phyloP scores from a whole-genome alignment of 2,888 invertebrate genomes.

The Metalampra italica region DNA sequence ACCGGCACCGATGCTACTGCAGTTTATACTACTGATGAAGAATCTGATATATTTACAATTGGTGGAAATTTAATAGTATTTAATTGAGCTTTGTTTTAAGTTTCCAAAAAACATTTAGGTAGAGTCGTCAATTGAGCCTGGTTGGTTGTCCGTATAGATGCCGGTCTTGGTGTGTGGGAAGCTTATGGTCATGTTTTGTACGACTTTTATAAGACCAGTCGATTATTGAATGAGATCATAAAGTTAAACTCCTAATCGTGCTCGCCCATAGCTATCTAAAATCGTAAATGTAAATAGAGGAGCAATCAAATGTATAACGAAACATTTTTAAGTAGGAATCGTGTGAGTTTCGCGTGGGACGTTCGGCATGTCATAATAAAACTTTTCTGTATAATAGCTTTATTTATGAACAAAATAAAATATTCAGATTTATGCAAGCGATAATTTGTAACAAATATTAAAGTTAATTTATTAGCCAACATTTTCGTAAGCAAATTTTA shows the following conservation, averaged over 20 bases:
- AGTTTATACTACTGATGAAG: too few relatives aligned
- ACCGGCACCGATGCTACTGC: too few relatives aligned
- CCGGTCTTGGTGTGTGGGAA: conserved; percentile 5
- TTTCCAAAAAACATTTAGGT: too few relatives aligned
- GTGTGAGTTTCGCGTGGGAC: conserved; percentile 43
- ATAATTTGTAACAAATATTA: conserved; percentile 23
- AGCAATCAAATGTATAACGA: conserved; percentile 45
- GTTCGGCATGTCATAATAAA: conserved; percentile 47
- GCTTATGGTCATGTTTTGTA: conserved; percentile 9
- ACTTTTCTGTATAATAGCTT: conserved; percentile 36
- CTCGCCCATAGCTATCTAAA: conserved; percentile 55
- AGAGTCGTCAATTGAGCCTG: neutral
- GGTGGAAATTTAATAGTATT: too few relatives aligned
- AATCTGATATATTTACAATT: too few relatives aligned
- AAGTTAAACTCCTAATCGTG: conserved; percentile 42
- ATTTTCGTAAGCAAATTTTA: neutral
- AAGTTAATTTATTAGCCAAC: conserved; percentile 2
- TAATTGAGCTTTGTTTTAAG: too few relatives aligned
- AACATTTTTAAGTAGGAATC: conserved; percentile 23
- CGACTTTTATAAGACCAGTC: conserved; percentile 9
- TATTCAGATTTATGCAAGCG: conserved; percentile 12
- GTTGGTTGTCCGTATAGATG: neutral
- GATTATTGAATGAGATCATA: conserved; percentile 18
- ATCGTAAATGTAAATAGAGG: conserved; percentile 41
- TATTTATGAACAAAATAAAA: conserved; percentile 35